Percentiles rank a stretch among this genome's conserved stretches.
These are phyloP conservation scores for Ptilonorhynchus violaceus DNA, from an alignment of 2,113 vertebrate species.

Conservation along the genomic window DNA sequence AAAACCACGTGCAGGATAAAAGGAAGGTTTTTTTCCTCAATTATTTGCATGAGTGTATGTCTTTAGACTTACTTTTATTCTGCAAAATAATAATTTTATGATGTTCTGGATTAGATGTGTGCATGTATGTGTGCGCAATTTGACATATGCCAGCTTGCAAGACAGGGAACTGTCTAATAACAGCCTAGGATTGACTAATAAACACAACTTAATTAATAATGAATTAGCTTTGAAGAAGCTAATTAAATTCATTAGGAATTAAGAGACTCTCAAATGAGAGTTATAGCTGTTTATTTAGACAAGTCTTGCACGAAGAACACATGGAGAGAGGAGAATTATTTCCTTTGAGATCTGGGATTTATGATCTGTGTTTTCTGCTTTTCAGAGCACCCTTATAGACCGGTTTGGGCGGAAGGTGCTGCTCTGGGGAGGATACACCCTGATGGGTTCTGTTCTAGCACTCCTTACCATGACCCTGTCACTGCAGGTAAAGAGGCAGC, in stretches of 20 bases:
- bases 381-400: slow-evolving; percentile 79
- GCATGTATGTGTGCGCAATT: neutral
- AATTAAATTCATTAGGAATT: neutral
- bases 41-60: neutral
- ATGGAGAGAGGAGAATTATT: neutral
- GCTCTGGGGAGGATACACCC: slow-evolving; percentile 74
- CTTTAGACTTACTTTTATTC: neutral
- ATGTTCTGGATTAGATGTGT: neutral
- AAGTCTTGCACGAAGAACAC: neutral
- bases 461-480: slow-evolving; percentile 75
- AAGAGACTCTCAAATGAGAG: neutral
- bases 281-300: neutral
- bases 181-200: neutral
- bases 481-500: slow-evolving; percentile 71
- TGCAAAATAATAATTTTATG: neutral
- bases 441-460: slow-evolving; percentile 74
- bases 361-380: neutral
- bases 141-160: neutral
- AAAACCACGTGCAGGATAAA: neutral
- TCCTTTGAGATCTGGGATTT: neutral
- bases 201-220: neutral
- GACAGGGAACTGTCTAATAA: neutral
- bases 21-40: neutral
- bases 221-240: neutral
- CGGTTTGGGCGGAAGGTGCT: slow-evolving; percentile 75